A percentile compares a stretch with the other conserved stretches of the same genome.
phyloP scores from a whole-genome alignment of 2,113 vertebrate species.

The Hemiprocne comata region DNA sequence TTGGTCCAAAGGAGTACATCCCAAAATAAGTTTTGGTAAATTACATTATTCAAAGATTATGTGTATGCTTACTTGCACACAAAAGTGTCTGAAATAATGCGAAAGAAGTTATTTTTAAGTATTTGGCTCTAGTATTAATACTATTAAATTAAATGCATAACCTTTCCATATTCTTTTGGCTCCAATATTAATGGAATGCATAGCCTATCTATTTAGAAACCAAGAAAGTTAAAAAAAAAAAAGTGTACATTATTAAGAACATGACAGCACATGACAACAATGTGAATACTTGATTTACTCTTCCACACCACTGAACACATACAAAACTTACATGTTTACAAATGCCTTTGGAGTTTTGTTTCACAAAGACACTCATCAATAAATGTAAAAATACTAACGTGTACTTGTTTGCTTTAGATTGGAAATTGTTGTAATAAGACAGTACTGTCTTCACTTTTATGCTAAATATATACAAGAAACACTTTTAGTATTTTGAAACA shows the following conservation, averaged over 20 bases:
- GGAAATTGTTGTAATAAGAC: neutral
- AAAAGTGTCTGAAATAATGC: neutral
- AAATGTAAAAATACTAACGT: neutral
- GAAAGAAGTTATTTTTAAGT: neutral
- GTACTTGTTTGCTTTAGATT: neutral
- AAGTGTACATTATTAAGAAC: neutral
- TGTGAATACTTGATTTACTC: neutral
- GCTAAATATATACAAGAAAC: neutral
- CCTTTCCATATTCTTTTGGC: neutral
- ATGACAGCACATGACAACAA: accelerated
- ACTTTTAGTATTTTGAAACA: neutral
- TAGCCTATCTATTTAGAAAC: neutral
- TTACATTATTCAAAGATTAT: neutral
- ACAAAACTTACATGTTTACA: neutral
- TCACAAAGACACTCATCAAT: neutral
- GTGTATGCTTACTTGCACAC: neutral
- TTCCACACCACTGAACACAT: neutral
- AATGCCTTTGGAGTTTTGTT: neutral
- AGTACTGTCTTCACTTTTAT: neutral
- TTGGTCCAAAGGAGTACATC: neutral
- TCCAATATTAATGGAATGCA: neutral
- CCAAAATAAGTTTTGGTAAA: neutral
- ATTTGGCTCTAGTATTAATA: neutral
- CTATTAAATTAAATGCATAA: too few relatives aligned
- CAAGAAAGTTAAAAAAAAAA: neutral